These are phyloP conservation scores for Trypoxylus dichotomus DNA, from an alignment of 1,140 invertebrate genomes.

Conservation along the genomic window DNA sequence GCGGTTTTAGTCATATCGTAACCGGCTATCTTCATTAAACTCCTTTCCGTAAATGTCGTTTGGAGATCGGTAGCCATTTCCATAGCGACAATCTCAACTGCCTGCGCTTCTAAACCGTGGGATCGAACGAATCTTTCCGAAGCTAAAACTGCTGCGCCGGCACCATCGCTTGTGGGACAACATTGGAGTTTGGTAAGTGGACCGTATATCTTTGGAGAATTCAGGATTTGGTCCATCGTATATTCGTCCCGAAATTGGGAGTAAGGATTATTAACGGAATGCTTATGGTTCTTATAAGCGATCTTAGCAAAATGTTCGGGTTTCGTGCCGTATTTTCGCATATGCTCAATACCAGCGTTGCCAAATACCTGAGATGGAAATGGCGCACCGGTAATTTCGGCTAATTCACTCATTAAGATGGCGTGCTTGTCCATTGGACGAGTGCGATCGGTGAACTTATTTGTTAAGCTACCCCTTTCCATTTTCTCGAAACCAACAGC, in stretches of 20 bases:
- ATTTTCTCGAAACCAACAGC: slow-evolving; percentile 98
- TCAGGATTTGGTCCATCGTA: slow-evolving; percentile 83
- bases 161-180: slow-evolving; percentile 95
- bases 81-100: slow-evolving; percentile 94
- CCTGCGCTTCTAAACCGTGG: slow-evolving; percentile 78
- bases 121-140: slow-evolving; percentile 87
- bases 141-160: slow-evolving; percentile 87
- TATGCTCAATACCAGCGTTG: slow-evolving; percentile 94
- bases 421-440: slow-evolving; percentile 94
- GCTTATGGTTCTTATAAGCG: slow-evolving; percentile 95
- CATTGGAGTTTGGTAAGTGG: slow-evolving; percentile 94
- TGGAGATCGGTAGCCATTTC: slow-evolving; percentile 93
- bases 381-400: slow-evolving; percentile 77
- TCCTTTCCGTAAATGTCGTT: slow-evolving; percentile 81
- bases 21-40: slow-evolving; percentile 87
- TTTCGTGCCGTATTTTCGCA: slow-evolving; percentile 95
- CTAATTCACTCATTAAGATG: slow-evolving; percentile 78
- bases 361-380: slow-evolving; percentile 94
- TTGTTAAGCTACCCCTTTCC: slow-evolving; percentile 84
- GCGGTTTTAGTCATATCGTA: slow-evolving; percentile 94
- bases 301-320: slow-evolving; percentile 95
- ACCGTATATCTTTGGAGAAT: slow-evolving; percentile 82
- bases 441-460: slow-evolving; percentile 82
- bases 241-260: slow-evolving; percentile 93
- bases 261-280: slow-evolving; percentile 93